A percentile compares a stretch with the other conserved stretches of the same genome.
Conservation (phyloP, 2,888 invertebrate species). For the Cephus pulcher region DNA sequence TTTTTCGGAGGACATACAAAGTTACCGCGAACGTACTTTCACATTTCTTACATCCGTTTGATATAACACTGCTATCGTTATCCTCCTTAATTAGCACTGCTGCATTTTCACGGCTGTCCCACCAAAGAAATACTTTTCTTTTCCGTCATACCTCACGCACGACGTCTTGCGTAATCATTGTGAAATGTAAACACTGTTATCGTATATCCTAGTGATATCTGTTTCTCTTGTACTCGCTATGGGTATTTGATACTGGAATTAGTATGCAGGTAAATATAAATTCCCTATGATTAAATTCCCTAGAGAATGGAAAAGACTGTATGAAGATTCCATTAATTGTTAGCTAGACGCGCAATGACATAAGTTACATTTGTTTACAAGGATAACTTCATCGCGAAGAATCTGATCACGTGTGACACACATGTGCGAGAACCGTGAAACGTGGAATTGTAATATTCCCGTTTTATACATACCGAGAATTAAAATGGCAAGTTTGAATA, state of each 20-base stretch:
- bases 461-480: neutral
- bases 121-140: neutral
- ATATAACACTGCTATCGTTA: neutral
- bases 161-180: neutral
- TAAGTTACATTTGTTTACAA: neutral
- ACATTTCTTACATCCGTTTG: neutral
- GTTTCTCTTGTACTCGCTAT: neutral
- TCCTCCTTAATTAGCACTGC: neutral
- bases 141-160: too few relatives aligned
- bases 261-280: neutral
- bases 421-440: conserved; percentile 55
- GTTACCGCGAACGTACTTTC: conserved; percentile 1
- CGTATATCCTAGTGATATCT: neutral
- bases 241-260: neutral
- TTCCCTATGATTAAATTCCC: neutral
- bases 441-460: conserved; percentile 2
- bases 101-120: neutral
- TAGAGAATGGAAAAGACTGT: neutral
- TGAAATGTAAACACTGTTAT: neutral
- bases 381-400: conserved; percentile 4
- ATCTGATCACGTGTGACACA: conserved; percentile 44
- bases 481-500: neutral
- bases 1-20: neutral
- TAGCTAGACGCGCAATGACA: neutral
- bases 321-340: neutral